Evolutionary conservation across 1,140 invertebrate genomes (phyloP), one percentile per base, ranked within the genome.

Genomic region (Drosophila sulfurigaster): DNA sequence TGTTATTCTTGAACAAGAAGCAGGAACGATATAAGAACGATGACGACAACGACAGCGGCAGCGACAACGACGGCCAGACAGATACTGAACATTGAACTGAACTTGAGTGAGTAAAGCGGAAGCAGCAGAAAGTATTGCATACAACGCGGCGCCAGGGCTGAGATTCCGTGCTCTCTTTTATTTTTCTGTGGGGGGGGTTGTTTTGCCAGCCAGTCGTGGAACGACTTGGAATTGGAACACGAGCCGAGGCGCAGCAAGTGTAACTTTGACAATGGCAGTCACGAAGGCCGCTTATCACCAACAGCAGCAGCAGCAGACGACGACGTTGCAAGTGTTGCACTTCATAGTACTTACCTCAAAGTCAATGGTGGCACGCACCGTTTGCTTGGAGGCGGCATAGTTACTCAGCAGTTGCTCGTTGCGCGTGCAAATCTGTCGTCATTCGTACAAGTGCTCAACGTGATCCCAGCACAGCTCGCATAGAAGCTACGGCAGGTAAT

Each of bases 401-500:
- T 95, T 95, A 73, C 95, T 93, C 54, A 96, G 93, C 72, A 95
- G 94, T 1, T 94, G 94, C 75, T 95, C 95, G 6, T 95, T 96
- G 65, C 94, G 93, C 79, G 95, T 93, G 71, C 94, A 95, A 81
- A 92, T 94, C 67, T 95, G 93, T 16, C 95, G 93, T 94, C 95
- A 96, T 77, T 96, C 95, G 85, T 95, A 95, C 62, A 96, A 93
- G 91, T 95, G 94, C 48, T 96, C 95, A 80, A 95, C 87, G 56
- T 95, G 94, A 11, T 94, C 94, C 25, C 95, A 91, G 79, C 95
- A 96, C 15, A 94, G 92, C 92, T 95, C 95, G 82, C 95, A 96
- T 80, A 96, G 95, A 92, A 95, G 95, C 93, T 96, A 95, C 45
- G 95, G 95, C 70, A 96, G 91, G 65, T 94, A 95, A 92, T 96